These are phyloP conservation scores for Antitype chi DNA, from an alignment of 2,888 invertebrate species.

Conservation along the genomic window DNA sequence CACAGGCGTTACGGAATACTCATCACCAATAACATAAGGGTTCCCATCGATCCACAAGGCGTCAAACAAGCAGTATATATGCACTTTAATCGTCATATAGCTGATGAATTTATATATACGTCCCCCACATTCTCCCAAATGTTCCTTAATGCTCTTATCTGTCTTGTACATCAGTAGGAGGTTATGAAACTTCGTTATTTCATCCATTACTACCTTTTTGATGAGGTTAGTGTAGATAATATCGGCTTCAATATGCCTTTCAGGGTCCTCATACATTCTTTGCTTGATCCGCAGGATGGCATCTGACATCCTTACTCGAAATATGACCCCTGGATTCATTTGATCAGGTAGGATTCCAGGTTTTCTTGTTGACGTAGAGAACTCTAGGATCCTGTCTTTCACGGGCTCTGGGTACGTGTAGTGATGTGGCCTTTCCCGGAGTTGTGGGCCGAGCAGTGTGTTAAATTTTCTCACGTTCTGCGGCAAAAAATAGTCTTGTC, in stretches of 20 bases:
- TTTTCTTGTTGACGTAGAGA: slow-evolving; percentile 80
- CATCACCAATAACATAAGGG: slow-evolving; percentile 87
- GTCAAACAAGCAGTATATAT: slow-evolving; percentile 87
- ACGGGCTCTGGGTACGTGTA: slow-evolving; percentile 86
- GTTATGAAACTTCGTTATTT: slow-evolving; percentile 87
- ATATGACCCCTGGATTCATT: slow-evolving; percentile 88
- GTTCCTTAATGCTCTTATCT: slow-evolving; percentile 86
- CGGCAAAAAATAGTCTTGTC: slow-evolving; percentile 75
- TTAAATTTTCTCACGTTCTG: slow-evolving; percentile 80
- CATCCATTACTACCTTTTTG: slow-evolving; percentile 87
- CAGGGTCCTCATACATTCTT: slow-evolving; percentile 87
- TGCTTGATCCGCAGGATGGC: slow-evolving; percentile 87
- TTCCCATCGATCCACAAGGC: slow-evolving; percentile 88
- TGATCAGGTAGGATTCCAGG: slow-evolving; percentile 85
- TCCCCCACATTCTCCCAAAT: slow-evolving; percentile 86
- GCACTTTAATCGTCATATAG: slow-evolving; percentile 88
- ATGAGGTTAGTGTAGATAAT: slow-evolving; percentile 88
- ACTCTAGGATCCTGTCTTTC: slow-evolving; percentile 84
- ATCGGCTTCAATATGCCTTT: slow-evolving; percentile 86
- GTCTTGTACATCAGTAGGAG: slow-evolving; percentile 86
- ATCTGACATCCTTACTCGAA: slow-evolving; percentile 87
- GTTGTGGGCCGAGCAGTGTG: slow-evolving; percentile 80
- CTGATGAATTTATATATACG: slow-evolving; percentile 88
- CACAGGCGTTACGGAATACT: slow-evolving; percentile 86
- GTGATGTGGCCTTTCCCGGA: slow-evolving; percentile 85